phyloP scores from a whole-genome alignment of 2,888 invertebrate species.

The Acleris holmiana region DNA sequence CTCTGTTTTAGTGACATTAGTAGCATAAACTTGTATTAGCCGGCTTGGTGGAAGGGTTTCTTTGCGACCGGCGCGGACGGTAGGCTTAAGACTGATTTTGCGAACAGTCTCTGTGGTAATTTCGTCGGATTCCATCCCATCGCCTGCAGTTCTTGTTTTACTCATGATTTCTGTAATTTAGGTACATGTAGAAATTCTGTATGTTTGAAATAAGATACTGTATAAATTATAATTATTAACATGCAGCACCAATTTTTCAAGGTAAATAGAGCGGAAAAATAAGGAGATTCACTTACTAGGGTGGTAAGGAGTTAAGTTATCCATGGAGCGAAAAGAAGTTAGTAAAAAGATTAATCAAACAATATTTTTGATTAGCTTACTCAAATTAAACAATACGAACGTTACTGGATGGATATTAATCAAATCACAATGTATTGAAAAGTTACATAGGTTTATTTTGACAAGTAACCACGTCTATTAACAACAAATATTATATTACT shows the following conservation, averaged over 20 bases:
- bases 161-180: slow-evolving; percentile 65
- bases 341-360: neutral
- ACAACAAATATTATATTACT: neutral
- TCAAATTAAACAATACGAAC: neutral
- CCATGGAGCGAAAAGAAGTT: slow-evolving; percentile 46
- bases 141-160: slow-evolving; percentile 87
- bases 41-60: slow-evolving; percentile 57
- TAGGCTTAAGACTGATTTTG: slow-evolving; percentile 45
- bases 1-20: slow-evolving; percentile 84
- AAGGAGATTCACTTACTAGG: slow-evolving; percentile 56
- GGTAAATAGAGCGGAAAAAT: slow-evolving; percentile 29
- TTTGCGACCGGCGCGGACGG: slow-evolving; percentile 48
- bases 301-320: slow-evolving; percentile 53
- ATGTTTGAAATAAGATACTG: slow-evolving; percentile 19
- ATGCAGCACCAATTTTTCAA: slow-evolving; percentile 40
- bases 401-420: neutral
- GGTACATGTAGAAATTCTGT: slow-evolving; percentile 27
- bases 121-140: slow-evolving; percentile 89
- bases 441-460: neutral
- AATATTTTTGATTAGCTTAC: slow-evolving; percentile 21
- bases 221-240: slow-evolving; percentile 27
- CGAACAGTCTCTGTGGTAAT: slow-evolving; percentile 52
- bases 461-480: slow-evolving; percentile 1
- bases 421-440: neutral
- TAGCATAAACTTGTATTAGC: slow-evolving; percentile 79